Evolutionary conservation across 2,888 invertebrate genomes (phyloP).

Genomic region (Alentia gelatinosa): DNA sequence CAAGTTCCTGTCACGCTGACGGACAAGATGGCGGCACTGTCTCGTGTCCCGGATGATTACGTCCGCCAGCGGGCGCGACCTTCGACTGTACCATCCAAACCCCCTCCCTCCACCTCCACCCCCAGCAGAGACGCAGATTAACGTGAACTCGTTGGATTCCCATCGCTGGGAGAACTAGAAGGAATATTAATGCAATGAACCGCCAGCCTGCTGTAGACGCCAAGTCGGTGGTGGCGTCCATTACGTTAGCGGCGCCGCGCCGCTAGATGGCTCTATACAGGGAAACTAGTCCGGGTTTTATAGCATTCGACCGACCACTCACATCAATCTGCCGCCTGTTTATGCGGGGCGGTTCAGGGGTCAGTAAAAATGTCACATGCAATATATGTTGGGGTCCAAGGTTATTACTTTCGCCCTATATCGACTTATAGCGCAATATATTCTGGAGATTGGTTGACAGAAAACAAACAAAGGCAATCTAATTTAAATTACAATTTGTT

Average conservation of each 20-base stretch:
- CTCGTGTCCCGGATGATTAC: conserved; percentile 42
- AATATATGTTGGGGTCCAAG: neutral
- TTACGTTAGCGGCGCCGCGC: conserved; percentile 1
- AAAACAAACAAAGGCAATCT: neutral
- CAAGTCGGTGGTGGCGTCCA: neutral
- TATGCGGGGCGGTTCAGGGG: neutral
- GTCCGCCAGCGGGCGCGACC: conserved; percentile 25
- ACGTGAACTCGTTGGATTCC: neutral
- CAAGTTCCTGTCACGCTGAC: neutral
- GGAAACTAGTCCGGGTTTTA: neutral
- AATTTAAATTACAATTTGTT: too few species aligned
- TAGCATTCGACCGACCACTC: neutral
- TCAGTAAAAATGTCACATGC: neutral
- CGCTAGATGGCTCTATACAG: neutral
- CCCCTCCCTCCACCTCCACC: too few species aligned
- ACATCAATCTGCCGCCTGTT: neutral
- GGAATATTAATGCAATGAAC: neutral
- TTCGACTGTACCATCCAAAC: conserved; percentile 9
- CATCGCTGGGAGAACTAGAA: neutral
- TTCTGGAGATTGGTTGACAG: neutral
- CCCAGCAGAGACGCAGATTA: neutral
- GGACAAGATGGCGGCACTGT: conserved; percentile 25
- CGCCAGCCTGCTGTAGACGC: neutral
- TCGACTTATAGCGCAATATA: neutral
- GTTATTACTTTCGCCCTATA: neutral